phyloP scores from a whole-genome alignment of 64 coral and sea anemone species.

The Porites lutea region DNA sequence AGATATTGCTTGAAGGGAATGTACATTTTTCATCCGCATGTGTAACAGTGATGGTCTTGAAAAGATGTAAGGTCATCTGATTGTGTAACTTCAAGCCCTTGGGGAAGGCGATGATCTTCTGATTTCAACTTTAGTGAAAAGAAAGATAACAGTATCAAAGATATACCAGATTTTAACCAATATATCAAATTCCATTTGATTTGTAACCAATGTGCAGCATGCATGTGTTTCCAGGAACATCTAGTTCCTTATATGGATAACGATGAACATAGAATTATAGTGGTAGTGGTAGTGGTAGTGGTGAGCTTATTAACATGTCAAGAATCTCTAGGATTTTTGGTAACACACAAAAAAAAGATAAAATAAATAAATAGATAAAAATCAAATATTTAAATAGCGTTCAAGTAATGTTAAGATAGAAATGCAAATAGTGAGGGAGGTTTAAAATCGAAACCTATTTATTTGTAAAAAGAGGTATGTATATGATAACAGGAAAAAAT shows the following conservation, averaged over 20 bases:
- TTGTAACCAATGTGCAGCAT: not conserved
- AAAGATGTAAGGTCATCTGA: not conserved
- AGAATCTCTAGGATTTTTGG: not conserved
- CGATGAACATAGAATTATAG: not conserved
- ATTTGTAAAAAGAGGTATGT: no score
- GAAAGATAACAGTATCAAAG: not conserved
- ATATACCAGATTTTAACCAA: not conserved
- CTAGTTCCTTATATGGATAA: not conserved
- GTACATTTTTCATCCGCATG: not conserved
- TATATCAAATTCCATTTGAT: not conserved
- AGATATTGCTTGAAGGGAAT: not conserved
- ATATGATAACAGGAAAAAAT: no score
- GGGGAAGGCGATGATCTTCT: not conserved
- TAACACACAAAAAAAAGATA: no score
- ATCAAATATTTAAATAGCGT: no score
- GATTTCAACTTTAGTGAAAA: not conserved
- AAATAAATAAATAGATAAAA: no score
- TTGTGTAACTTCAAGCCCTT: not conserved
- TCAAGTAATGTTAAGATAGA: no score
- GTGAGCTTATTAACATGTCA: no score
- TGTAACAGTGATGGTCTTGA: conserved; percentile 8
- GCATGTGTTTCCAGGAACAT: not conserved
- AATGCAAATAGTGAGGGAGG: no score
- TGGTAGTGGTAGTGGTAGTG: no score
- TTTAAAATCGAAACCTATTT: no score